Evolutionary conservation across 2,797 vertebrate genomes (phyloP).

Genomic region (Lacerta bilineata): DNA sequence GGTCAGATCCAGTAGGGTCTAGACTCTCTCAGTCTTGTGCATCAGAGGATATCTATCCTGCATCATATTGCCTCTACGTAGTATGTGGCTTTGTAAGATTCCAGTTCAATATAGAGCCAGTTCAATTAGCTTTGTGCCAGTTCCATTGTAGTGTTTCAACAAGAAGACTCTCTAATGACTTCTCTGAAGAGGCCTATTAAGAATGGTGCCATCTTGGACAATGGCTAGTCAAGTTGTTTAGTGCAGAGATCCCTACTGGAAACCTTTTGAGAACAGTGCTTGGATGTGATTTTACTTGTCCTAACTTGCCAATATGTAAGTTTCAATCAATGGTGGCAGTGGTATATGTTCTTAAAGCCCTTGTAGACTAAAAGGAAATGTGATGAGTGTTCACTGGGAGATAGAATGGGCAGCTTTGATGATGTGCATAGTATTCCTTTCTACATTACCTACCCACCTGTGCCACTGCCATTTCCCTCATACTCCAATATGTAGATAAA

Average conservation of each 20-base stretch:
- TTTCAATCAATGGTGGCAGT: not conserved
- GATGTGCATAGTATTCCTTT: not conserved
- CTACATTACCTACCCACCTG: not conserved
- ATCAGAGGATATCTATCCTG: not conserved
- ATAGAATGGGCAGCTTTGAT: not conserved
- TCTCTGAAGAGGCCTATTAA: not conserved
- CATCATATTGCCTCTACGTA: not conserved
- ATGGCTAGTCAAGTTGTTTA: not conserved
- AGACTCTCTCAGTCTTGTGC: not conserved
- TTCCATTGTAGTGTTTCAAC: not conserved
- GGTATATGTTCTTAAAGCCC: not conserved
- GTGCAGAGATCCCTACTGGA: no score
- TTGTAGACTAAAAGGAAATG: not conserved
- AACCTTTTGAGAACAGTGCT: not conserved
- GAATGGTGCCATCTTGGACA: not conserved
- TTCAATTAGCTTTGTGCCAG: not conserved
- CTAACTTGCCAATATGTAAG: not conserved
- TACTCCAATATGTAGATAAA: not conserved
- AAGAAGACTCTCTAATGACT: not conserved
- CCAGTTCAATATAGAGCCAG: not conserved
- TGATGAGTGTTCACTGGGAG: not conserved
- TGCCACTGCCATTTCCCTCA: not conserved
- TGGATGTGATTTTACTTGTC: no score
- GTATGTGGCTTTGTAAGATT: not conserved
- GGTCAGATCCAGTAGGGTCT: not conserved